Evolutionary conservation across 2,797 vertebrate species (phyloP).

Genomic region (Manis pentadactyla): DNA sequence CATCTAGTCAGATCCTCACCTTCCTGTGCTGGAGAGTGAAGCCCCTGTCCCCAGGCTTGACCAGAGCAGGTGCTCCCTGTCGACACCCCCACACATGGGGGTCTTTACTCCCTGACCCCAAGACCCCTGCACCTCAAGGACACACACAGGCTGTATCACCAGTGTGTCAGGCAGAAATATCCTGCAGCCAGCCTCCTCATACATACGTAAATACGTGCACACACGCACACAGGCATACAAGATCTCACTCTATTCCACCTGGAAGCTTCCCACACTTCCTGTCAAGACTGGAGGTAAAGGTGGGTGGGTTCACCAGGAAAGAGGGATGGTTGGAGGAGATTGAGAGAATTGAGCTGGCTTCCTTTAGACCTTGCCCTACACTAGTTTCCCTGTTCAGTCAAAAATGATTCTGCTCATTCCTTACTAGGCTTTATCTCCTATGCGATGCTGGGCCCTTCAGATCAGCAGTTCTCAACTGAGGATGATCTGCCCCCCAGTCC

Average conservation of each 20-base stretch:
- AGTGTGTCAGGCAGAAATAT: background rate
- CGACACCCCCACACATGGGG: no score
- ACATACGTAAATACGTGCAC: rapidly evolving
- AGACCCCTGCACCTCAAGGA: background rate
- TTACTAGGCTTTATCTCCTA: background rate
- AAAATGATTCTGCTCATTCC: background rate
- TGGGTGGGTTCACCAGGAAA: background rate
- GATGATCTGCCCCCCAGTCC: background rate
- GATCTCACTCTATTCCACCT: background rate
- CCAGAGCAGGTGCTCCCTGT: rapidly evolving
- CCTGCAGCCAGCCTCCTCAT: background rate
- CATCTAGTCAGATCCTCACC: background rate
- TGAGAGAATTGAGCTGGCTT: background rate
- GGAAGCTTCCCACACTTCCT: background rate
- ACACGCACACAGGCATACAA: background rate
- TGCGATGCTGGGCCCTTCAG: background rate
- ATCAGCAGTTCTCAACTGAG: background rate
- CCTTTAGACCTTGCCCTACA: background rate
- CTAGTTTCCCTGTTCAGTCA: background rate
- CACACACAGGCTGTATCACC: background rate
- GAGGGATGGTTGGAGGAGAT: rapidly evolving
- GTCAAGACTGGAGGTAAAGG: background rate
- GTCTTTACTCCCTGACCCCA: background rate
- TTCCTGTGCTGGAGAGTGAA: background rate
- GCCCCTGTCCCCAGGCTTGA: background rate